phyloP scores from a whole-genome alignment of 2,797 vertebrate genomes.

The Sebastes steindachneri region DNA sequence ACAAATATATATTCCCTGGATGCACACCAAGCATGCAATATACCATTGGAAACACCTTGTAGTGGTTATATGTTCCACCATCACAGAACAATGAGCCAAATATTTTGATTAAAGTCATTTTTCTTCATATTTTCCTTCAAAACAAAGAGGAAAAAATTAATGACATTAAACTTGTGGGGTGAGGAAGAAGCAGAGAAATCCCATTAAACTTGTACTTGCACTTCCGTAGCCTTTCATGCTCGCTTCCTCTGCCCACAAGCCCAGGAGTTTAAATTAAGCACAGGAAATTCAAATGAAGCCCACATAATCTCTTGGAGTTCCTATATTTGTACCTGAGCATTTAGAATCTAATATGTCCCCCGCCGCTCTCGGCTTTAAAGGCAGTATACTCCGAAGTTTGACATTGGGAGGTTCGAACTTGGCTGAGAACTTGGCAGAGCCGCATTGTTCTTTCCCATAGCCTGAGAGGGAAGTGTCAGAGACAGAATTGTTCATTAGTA shows the following conservation, averaged over 20 bases:
- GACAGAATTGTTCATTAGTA: constrained; percentile 39
- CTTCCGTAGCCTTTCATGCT: not conserved
- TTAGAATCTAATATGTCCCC: constrained; percentile 38
- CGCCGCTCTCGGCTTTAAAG: constrained; percentile 20
- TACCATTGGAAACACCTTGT: not conserved
- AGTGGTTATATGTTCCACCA: not conserved
- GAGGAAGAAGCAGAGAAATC: constrained; percentile 1
- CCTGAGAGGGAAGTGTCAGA: constrained; percentile 36
- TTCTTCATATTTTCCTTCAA: not conserved
- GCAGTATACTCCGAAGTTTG: constrained; percentile 32
- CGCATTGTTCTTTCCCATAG: constrained; percentile 31
- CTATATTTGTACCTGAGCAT: constrained; percentile 28
- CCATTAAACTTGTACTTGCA: not conserved
- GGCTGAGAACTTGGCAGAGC: constrained; percentile 25
- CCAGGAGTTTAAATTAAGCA: constrained; percentile 33
- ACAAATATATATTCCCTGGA: not conserved
- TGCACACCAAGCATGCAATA: not conserved
- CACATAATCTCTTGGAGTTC: constrained; percentile 31
- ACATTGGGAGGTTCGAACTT: constrained; percentile 43
- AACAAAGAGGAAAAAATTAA: not conserved
- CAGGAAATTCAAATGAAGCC: constrained; percentile 47
- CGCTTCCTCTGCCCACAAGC: not conserved
- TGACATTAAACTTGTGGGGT: not conserved
- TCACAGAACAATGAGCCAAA: not conserved
- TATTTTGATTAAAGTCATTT: not conserved